Conservation (phyloP, 2,113 vertebrate species). For the Lichenostomus cassidix region DNA sequence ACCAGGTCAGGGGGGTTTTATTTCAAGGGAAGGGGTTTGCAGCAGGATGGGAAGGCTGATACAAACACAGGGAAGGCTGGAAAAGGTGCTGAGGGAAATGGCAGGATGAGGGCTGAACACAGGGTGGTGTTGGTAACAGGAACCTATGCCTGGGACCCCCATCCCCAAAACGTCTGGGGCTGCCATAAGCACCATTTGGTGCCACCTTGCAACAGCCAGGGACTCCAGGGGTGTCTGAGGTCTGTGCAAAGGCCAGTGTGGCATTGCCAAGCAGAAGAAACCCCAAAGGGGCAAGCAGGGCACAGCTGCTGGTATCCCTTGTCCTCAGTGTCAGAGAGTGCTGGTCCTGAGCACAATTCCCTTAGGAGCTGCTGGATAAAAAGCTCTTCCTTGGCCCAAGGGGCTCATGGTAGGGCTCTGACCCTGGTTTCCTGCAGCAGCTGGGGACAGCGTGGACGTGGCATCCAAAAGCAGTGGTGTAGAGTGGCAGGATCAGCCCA, state of each 20-base stretch:
- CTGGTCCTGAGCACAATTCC: not conserved
- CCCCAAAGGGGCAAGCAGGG: not conserved
- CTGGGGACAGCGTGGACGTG: accelerated
- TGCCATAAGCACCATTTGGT: not conserved
- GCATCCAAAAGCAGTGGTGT: not conserved
- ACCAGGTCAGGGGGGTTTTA: not conserved
- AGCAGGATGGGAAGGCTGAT: not conserved
- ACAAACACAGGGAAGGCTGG: not conserved
- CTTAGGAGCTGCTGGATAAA: not conserved
- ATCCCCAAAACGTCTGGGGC: not conserved
- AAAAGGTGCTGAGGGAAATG: not conserved
- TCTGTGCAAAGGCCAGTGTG: not conserved
- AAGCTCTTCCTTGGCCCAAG: not conserved
- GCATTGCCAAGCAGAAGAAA: not conserved
- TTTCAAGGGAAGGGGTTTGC: not conserved
- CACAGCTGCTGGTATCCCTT: accelerated
- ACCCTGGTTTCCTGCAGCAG: not conserved
- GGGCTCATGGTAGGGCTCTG: not conserved
- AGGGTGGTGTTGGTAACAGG: not conserved
- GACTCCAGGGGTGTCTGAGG: not conserved
- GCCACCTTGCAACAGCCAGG: not conserved
- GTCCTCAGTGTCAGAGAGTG: not conserved
- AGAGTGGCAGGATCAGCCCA: accelerated
- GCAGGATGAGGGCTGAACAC: not conserved
- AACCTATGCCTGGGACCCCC: accelerated